These are phyloP conservation scores for Lonchura striata DNA, from an alignment of 2,113 vertebrate genomes.

Conservation along the genomic window DNA sequence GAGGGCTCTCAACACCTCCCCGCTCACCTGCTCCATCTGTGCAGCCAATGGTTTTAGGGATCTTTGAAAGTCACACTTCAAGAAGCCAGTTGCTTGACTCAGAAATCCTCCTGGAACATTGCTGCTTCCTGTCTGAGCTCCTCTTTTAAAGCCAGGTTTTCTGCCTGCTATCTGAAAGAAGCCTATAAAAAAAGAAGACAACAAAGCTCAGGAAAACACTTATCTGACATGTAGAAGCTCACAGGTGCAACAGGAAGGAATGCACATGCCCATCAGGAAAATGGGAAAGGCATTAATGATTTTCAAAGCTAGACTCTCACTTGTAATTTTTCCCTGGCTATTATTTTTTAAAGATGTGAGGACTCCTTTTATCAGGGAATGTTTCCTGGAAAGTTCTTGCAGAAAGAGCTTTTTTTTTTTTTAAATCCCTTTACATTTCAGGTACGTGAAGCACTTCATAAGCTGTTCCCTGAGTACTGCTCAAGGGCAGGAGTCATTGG, in stretches of 20 bases:
- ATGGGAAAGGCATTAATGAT: not conserved
- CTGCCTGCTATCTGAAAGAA: not conserved
- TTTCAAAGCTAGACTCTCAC: not conserved
- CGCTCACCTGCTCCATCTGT: slow-evolving; percentile 2
- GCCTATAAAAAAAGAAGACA: not conserved
- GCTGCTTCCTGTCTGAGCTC: not conserved
- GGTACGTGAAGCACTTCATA: not conserved
- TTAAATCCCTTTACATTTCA: not conserved
- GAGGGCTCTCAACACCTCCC: fast-evolving
- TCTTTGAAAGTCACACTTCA: not conserved
- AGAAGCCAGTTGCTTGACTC: not conserved
- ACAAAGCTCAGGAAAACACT: not conserved
- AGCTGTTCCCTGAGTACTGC: not conserved
- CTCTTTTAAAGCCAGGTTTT: not conserved
- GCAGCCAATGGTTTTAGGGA: not conserved
- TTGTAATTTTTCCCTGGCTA: not conserved
- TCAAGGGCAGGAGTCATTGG: not conserved
- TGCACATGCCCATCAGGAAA: not conserved
- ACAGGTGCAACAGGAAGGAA: not conserved
- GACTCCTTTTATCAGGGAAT: not conserved
- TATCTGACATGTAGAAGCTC: not conserved
- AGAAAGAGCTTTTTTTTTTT: not conserved
- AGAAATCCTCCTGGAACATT: not conserved
- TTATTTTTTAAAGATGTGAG: not conserved
- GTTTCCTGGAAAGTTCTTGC: not conserved